Evolutionary conservation across 35 echinoderm and acorn worm species (phyloP), one percentile per base, ranked within the genome.

Genomic region (Eucidaris tribuloides): DNA sequence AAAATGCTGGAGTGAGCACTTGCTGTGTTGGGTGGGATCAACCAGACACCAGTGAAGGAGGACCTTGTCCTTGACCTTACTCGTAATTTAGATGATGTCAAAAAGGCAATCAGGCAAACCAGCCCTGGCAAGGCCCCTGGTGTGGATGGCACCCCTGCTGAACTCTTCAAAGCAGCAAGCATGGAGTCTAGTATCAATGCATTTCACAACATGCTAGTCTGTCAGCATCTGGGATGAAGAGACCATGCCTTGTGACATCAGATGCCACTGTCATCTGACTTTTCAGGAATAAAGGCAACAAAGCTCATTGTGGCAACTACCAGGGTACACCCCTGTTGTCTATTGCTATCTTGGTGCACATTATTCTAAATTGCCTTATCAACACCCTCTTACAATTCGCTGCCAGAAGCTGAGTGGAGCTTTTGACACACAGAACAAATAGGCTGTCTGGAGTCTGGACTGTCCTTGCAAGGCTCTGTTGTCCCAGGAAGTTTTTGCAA

Each of bases 391-490:
- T 45, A 35, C 42, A 71, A 11, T 55, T 25, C 59, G 46, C 46
- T 45, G 78, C 62, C 20, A 81, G 7, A 65, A 89, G 35, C 62
- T 89, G 2, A 81, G 77, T 19, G 82, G 82, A 15, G 77, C 86
- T 0, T 89, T 89, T 37, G 62, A 89, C 24, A 38, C 64, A n/a
- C 60, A 81, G 15, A 82, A 70, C 86, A 89, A 79, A 81, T 20
- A 43, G 28, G 78, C 58, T 9, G 44, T 89, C 29, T 81, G 57
- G 77, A 25, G n/a, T n/a, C n/a, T n/a, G n/a, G n/a, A n/a, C 17
- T 1, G 34, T 89, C 29, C 78, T 89, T 0, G 0, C 30, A 41
- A 81, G 58, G 32, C 43, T 81, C 58, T 59, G 86, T 24, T 55
- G 71, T 44, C 71, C 71, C 17, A 3, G 0, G 0, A 65, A 84